Base-by-base conservation (phyloP, 1,140 invertebrate species). In the Drosophila miranda region DNA sequence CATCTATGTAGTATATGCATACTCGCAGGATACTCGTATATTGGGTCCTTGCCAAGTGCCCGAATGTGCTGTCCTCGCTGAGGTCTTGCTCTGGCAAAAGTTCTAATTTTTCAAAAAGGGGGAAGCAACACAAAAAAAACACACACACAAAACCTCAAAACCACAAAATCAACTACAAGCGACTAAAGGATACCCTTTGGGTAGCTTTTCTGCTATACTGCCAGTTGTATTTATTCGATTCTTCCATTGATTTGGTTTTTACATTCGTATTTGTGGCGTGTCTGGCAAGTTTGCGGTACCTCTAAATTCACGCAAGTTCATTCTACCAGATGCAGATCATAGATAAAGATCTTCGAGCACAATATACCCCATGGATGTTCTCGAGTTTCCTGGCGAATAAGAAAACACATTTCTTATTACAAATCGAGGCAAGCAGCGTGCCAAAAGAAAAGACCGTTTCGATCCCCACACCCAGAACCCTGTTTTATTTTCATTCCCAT, bases 71-170 rank as follows among this genome's bases (percentile, higher is more conserved):
- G 62, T 77, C 62, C 53, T 73, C 56, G 75, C 70, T 78, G 34
- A 13, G 34, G 34, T 38, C 34, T 38, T 38, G 34, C 19, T 34
- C 21, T 86, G 81, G 80, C 76, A 76, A 76, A 80, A 86, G 77
- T 86, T 84, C 80, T 68, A 84, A 86, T 84, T 84, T 84, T 86
- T 86, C 81, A 75, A 72, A 67, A 38, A 41, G 52, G 26, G 48
- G 1, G 1, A 21, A 30, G 14, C 14, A 50, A 26, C 38, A 52
- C 61, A 58, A 30, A 26, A 26, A 23, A 26, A 26, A 26, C 23
- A 16, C 16, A 16, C 16, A 16, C 16, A 16, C 16, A 16, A 16
- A 26, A 26, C 23, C 23, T 5, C 23, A 26, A 26, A 26, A 52
- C 81, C 80, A 74, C 79, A 84, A 73, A 80, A 83, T 73, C 79